Evolutionary conservation across 2,888 invertebrate species (phyloP).

Genomic region (Aleiodes testaceus): DNA sequence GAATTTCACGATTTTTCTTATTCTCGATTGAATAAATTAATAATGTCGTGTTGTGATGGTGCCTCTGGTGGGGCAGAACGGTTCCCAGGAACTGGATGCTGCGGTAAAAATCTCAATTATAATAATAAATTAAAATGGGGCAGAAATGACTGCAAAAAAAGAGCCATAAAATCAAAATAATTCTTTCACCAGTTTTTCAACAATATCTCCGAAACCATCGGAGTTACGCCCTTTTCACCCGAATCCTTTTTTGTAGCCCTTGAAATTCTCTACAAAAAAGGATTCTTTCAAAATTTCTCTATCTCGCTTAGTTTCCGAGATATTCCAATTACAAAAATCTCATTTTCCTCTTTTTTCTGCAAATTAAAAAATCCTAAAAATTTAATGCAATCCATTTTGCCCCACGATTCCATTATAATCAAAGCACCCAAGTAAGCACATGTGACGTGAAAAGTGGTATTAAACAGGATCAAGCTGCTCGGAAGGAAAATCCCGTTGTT

Average conservation of each 20-base stretch:
- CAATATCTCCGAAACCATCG: too few relatives aligned
- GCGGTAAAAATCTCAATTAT: slow-evolving; percentile 54
- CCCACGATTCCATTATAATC: neutral
- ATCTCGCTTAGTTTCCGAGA: too few relatives aligned
- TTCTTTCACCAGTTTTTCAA: too few relatives aligned
- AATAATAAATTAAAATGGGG: neutral
- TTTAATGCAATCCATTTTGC: slow-evolving; percentile 11
- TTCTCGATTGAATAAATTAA: neutral
- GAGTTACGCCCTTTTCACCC: too few relatives aligned
- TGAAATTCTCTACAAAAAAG: too few relatives aligned
- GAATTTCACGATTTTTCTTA: neutral
- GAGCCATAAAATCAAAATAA: neutral
- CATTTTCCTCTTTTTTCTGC: too few relatives aligned
- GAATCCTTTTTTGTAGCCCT: too few relatives aligned
- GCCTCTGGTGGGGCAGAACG: slow-evolving; percentile 46
- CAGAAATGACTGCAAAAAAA: neutral
- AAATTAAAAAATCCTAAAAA: too few relatives aligned
- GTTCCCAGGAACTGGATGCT: slow-evolving; percentile 54
- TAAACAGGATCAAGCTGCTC: slow-evolving; percentile 54
- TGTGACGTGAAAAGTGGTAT: neutral
- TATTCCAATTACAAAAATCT: too few relatives aligned
- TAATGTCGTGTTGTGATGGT: slow-evolving; percentile 58
- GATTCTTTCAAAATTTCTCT: too few relatives aligned
- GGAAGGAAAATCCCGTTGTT: slow-evolving; percentile 46
- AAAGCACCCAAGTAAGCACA: too few relatives aligned